Evolutionary conservation across 2,797 vertebrate species (phyloP).

Genomic region (Prunella strophiata): DNA sequence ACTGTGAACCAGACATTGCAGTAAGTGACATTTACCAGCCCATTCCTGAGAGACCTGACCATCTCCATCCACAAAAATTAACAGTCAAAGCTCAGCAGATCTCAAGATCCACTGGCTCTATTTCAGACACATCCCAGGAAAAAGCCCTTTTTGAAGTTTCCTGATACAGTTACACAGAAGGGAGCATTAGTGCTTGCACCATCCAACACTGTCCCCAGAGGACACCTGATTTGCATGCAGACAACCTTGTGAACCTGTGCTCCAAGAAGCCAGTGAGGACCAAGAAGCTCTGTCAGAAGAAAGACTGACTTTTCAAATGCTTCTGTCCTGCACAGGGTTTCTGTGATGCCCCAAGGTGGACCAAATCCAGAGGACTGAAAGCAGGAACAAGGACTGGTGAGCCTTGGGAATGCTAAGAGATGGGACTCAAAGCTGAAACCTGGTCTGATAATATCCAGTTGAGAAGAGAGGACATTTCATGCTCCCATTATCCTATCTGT

Average conservation of each 20-base stretch:
- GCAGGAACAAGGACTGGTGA: fast-evolving
- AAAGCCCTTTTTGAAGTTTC: not conserved
- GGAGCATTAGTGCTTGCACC: not conserved
- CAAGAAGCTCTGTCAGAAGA: not conserved
- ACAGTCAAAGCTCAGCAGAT: not conserved
- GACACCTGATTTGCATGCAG: not conserved
- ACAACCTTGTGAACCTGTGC: fast-evolving
- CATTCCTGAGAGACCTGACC: not conserved
- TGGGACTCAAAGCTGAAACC: not conserved
- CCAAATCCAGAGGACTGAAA: not conserved
- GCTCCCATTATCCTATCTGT: not conserved
- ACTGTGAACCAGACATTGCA: not conserved
- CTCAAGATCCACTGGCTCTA: not conserved
- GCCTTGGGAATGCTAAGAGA: not conserved
- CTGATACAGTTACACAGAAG: not conserved
- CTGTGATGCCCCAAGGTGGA: not conserved
- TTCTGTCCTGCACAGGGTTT: not conserved
- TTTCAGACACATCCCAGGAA: not conserved
- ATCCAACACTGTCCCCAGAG: not conserved
- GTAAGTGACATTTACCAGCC: not conserved
- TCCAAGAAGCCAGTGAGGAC: not conserved
- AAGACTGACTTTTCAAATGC: not conserved
- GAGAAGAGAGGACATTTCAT: not conserved
- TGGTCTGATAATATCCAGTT: not conserved
- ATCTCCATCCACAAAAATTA: not conserved